phyloP scores from a whole-genome alignment of 2,113 vertebrate genomes.

The Toxostoma redivivum region DNA sequence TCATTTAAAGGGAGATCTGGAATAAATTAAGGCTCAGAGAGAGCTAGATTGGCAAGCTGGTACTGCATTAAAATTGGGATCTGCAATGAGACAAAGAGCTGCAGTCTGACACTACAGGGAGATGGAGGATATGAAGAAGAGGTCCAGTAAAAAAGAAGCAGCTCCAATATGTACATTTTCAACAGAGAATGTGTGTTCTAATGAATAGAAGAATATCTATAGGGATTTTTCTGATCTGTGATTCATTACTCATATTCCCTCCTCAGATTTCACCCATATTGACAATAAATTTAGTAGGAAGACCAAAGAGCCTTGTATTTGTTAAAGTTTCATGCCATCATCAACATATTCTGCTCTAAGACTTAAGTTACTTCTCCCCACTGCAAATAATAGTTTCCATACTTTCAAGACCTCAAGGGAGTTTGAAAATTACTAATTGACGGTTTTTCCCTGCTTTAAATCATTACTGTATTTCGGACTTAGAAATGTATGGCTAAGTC shows the following conservation, averaged over 20 bases:
- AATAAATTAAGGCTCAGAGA: conserved; percentile 24
- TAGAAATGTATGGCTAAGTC: conserved; percentile 20
- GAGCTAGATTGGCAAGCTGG: neutral
- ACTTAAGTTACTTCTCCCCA: conserved; percentile 22
- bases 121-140: neutral
- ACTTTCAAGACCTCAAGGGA: conserved; percentile 36
- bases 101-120: conserved; percentile 16
- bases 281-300: conserved; percentile 20
- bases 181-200: conserved; percentile 34
- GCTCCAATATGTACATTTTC: conserved; percentile 39
- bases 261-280: conserved; percentile 57
- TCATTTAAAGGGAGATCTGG: conserved; percentile 23
- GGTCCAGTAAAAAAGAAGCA: conserved; percentile 22
- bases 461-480: conserved; percentile 40
- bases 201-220: conserved; percentile 42
- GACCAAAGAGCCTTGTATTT: conserved; percentile 17
- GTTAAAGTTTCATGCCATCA: conserved; percentile 37
- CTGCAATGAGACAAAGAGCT: conserved; percentile 9
- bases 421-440: conserved; percentile 52
- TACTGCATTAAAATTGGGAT: neutral
- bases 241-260: conserved; percentile 58
- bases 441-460: conserved; percentile 57
- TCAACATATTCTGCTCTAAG: conserved; percentile 12
- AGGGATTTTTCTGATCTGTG: conserved; percentile 58
- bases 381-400: conserved; percentile 46